phyloP scores from a whole-genome alignment of 2,888 invertebrate genomes.

The Saturnia pavonia region DNA sequence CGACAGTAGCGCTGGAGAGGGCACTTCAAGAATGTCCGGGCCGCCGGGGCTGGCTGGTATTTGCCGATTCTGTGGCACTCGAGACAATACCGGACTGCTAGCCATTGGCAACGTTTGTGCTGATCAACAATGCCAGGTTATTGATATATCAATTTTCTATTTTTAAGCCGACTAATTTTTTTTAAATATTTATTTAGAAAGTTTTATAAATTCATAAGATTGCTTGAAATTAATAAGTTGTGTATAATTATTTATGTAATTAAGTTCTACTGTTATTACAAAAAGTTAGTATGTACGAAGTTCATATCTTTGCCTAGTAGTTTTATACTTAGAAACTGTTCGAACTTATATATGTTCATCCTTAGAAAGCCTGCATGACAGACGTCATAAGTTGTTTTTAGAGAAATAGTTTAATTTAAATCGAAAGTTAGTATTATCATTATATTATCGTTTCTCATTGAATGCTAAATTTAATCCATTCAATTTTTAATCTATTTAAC shows the following conservation, averaged over 20 bases:
- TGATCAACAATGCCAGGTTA: constrained; percentile 95
- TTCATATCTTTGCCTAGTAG: neutral
- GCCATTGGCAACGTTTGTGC: constrained; percentile 97
- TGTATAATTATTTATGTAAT: neutral
- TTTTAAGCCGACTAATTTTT: neutral
- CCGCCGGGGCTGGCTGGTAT: constrained; percentile 83
- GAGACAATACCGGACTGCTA: constrained; percentile 90
- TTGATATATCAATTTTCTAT: neutral
- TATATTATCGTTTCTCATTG: no score
- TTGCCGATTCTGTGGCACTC: constrained; percentile 95
- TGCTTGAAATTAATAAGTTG: neutral
- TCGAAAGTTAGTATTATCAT: no score
- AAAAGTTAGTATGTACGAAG: neutral
- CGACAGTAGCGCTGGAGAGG: constrained; percentile 35
- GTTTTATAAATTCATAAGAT: neutral
- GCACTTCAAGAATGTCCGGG: constrained; percentile 34
- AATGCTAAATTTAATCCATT: no score
- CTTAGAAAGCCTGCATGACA: no score
- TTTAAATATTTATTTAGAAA: neutral
- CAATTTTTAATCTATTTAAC: no score
- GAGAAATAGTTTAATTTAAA: no score
- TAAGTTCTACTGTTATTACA: neutral
- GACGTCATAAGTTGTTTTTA: no score
- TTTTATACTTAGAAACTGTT: no score
- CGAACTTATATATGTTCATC: no score